Evolutionary conservation across 1,140 invertebrate genomes (phyloP), one percentile per base, ranked within the genome.

Genomic region (Oryctes rhinoceros): DNA sequence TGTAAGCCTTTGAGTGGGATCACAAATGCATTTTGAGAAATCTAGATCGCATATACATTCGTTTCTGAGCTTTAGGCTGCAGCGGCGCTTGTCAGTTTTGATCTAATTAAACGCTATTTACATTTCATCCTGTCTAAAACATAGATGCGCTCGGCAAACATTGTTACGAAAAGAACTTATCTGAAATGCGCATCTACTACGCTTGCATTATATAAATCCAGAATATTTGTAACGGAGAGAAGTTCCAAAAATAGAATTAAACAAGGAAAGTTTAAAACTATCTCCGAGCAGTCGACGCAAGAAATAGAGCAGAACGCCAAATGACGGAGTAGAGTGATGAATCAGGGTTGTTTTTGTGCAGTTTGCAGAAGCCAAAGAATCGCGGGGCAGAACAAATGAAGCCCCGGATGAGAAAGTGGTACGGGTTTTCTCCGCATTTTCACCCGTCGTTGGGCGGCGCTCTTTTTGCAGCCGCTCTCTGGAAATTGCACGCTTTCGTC

Each of bases 331-430:
- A 35, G 65, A 67, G 65, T 67, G 65, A 67, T 67, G 65, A 67
- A 67, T 67, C 65, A 67, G 65, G 65, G 65, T 67, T 67, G 65
- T 67, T 67, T 67, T 67, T 67, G n/a, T 67, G 65, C 65, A 67
- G 65, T 67, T 24, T 67, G 20, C 20, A 67, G 30, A 67, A 67
- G 65, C 65, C 30, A 67, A 67, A 67, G 65, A 67, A 67, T 67
- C 65, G 30, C 65, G 65, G 65, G 30, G 65, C 65, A 67, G 65
- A 67, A 67, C 65, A 67, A 67, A 67, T 67, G 65, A 67, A 67
- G 13, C 65, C 65, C 65, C 65, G 65, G 65, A 67, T 35, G 18
- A 18, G 65, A 67, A 18, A 67, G 49, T 53, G 65, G 65, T 20
- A 20, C 65, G 65, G 65, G 65, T 24, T 35, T 67, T 67, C 30